Evolutionary conservation across 2,888 invertebrate genomes (phyloP), one percentile per base, ranked within the genome.

Genomic region (Aphodius granarius): DNA sequence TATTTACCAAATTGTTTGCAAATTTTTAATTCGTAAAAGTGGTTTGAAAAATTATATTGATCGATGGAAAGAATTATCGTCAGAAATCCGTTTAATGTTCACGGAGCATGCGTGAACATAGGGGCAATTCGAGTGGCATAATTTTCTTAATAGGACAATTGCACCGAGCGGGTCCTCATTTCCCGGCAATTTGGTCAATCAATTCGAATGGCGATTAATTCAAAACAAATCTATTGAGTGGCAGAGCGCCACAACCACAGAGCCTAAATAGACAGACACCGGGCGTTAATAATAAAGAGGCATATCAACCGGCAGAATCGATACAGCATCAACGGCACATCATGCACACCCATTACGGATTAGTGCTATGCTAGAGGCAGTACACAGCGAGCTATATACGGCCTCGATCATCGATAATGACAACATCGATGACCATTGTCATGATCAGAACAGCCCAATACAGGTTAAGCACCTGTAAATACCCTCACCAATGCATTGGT

Each of bases 141-240:
- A 68, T 68, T 68, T 68, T 68, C 68, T 68, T 68, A 68, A 68
- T 68, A 20, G 68, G 68, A 13, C 21, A 68, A 20, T 68, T 22
- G 21, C 68, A n/a, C 16, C 22, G n/a, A 62, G 18, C n/a, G 72
- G 18, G 17, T 19, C 63, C 19, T 63, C 16, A 15, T 72, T 72
- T 63, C 72, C 72, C 62, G 62, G 21, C 73, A 73, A 73, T 73
- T 73, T 65, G 66, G 43, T 66, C 73, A 73, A 73, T 73, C 73
- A 66, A 62, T n/a, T 63, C 66, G 66, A 73, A 73, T 73, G 66
- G 66, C 66, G 73, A 73, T 73, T 73, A 66, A 73, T 73, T 66
- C 73, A 73, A 73, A 73, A 73, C 73, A 73, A 73, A 73, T 73
- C 73, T 73, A 68, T 73, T 73, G 73, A 73, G 20, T 66, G 73